Base-by-base conservation (phyloP, 2,113 vertebrate genomes). In the Bothrops jararaca region DNA sequence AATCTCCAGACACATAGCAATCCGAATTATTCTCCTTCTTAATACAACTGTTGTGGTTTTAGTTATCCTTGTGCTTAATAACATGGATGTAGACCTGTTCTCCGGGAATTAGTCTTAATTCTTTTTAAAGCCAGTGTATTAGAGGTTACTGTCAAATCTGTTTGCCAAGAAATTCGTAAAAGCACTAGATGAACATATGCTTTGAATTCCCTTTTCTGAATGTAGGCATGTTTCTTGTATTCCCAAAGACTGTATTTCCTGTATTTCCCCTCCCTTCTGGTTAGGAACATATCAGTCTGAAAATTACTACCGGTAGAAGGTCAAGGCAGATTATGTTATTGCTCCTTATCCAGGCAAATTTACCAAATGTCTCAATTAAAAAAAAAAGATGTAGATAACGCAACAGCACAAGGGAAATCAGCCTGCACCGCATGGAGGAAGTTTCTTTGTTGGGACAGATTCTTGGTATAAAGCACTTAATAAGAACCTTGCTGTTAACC, bases 341-440 rank as follows among this genome's bases (percentile, higher is more conserved):
- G 39, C 20, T 57, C 26, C 15, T 85, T 89, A 85, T 80, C 52
- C 85, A 54, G 20, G 53, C 64, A 64, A 88, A 92, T 89, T 56
- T 96, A 23, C 6, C 48, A 69, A 94, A 80, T 13, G 0, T 94
- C 86, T 94, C 53, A 34, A 94, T 80, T 80, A 90, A 93, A 86
- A 85, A 52, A 94, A 91, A 64, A 69, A 15, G 29, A 69, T 29
- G 86, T 56, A 0, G 0, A 34, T 91, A 91, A 50, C 92, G 56
- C 6, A 5, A 1, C 26, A 5, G 20, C n/a, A 56, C 95, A 56
- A 93, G 86, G 89, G 9, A 94, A 93, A 94, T 95, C 92, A 90
- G 24, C 24, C 89, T 45, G 10, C 90, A 64, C 87, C 86, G 93
- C 93, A 58, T 1, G 2, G 89, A 69, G 92, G 57, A 95, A 54